Percentiles rank a stretch among this genome's conserved stretches.
phyloP scores from a whole-genome alignment of 2,888 invertebrate species.

The Dasysyrphus tricinctus region DNA sequence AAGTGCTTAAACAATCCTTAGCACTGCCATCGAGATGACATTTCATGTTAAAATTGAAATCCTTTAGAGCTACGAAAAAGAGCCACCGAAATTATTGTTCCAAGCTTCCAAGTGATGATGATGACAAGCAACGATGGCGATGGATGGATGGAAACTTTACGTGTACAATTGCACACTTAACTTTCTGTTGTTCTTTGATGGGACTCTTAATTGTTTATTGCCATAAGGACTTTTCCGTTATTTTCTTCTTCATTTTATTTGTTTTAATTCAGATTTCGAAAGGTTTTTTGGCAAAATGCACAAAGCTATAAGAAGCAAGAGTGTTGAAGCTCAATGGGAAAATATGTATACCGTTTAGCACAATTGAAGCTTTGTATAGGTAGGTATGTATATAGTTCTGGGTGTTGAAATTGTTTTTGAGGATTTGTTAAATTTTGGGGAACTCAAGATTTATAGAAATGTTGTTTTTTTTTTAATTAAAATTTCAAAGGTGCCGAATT shows the following conservation, averaged over 20 bases:
- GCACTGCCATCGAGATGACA: constrained; percentile 46
- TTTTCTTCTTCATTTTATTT: constrained; percentile 42
- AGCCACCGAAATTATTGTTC: constrained; percentile 38
- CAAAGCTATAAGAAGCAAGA: constrained; percentile 32
- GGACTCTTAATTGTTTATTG: constrained; percentile 64
- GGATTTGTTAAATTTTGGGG: not conserved
- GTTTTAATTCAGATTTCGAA: constrained; percentile 37
- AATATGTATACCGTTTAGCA: not conserved
- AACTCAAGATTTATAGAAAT: not conserved
- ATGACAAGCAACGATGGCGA: not conserved
- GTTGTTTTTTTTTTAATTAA: not conserved
- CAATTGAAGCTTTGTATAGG: constrained; percentile 8
- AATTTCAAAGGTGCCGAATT: not conserved
- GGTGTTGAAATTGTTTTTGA: constrained; percentile 1
- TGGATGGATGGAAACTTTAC: constrained; percentile 47
- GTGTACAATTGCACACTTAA: constrained; percentile 57
- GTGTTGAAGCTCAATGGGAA: constrained; percentile 15
- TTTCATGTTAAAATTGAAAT: constrained; percentile 47
- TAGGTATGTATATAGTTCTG: no score
- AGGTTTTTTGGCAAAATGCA: constrained; percentile 62
- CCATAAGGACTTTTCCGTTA: constrained; percentile 65
- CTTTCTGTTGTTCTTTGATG: constrained; percentile 68
- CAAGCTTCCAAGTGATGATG: no score
- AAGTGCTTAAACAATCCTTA: constrained; percentile 38
- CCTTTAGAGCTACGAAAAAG: constrained; percentile 44